Evolutionary conservation across 2,113 vertebrate genomes (phyloP).

Genomic region (Callocephalon fimbriatum): DNA sequence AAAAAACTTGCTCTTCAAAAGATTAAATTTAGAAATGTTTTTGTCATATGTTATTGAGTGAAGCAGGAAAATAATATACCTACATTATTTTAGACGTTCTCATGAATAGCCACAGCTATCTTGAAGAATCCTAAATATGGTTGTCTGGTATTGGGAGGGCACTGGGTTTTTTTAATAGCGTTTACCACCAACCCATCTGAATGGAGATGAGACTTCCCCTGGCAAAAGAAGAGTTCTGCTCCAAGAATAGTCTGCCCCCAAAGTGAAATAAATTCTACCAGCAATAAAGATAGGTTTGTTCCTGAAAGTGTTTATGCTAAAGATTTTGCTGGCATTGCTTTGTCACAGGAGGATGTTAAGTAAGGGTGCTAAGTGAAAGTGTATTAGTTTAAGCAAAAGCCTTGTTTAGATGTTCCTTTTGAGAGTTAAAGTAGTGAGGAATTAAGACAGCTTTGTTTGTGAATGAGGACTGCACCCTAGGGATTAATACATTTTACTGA

Average conservation of each 20-base stretch:
- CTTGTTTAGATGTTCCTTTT: constrained; percentile 33
- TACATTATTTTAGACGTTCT: not conserved
- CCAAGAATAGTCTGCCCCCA: not conserved
- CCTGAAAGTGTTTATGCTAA: not conserved
- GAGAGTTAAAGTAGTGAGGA: constrained; percentile 28
- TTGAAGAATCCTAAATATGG: not conserved
- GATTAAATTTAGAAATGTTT: not conserved
- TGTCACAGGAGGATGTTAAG: constrained; percentile 17
- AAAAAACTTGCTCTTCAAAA: not conserved
- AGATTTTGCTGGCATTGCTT: constrained; percentile 1
- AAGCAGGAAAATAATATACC: not conserved
- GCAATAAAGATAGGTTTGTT: constrained; percentile 1
- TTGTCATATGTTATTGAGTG: not conserved
- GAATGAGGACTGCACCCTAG: constrained; percentile 21
- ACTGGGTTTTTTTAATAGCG: not conserved
- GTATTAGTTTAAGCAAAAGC: constrained; percentile 37
- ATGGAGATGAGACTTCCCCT: not conserved
- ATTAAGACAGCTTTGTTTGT: constrained; percentile 46
- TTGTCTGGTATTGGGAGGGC: not conserved
- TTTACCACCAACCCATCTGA: not conserved
- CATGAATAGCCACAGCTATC: not conserved
- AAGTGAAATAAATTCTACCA: not conserved
- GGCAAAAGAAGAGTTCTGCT: not conserved
- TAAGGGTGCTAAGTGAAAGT: constrained; percentile 33
- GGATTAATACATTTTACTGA: constrained; percentile 31